Evolutionary conservation across 2,113 vertebrate genomes (phyloP), one percentile per base, ranked within the genome.

Genomic region (Montifringilla adamsi): DNA sequence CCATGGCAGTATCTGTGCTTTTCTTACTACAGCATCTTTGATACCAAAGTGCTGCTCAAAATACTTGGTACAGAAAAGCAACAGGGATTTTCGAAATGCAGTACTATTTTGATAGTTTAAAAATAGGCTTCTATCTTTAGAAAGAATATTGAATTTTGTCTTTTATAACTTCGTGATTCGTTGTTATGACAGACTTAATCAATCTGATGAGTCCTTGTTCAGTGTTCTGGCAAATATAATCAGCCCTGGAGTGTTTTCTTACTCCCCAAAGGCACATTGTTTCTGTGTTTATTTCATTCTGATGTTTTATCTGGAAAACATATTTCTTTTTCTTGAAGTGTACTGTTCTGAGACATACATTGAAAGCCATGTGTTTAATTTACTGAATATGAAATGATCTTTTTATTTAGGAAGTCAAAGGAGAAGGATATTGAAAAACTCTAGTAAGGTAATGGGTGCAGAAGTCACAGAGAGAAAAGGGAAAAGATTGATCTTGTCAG

Each of bases 151-250:
- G 83, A 78, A 86, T 91, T 89, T 95, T 93, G 67, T 90, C 52
- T 74, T 76, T 68, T 81, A 90, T 68, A 72, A 78, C 52, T 76
- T 93, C 6, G 62, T 81, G 63, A 91, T 95, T 90, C 14, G n/a
- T 72, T 93, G 67, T 90, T 91, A 76, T 90, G 94, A 94, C 94
- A 90, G 75, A 87, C 72, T 95, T 94, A 95, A 95, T 96, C 81
- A 94, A 94, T 86, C 78, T 78, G 84, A 91, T 84, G 84, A 91
- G 84, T 50, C 62, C 74, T 60, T 72, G 72, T 88, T 95, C 95
- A 94, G 68, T n/a, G 12, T 91, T 91, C 92, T 97, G 89, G 90
- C 84, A 96, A 95, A 84, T 81, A 79, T 59, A 73, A 90, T 73
- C 87, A 94, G 77, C 77, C 93, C 80, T 46, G 60, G 46, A 86